A percentile compares a stretch with the other conserved stretches of the same genome.
phyloP scores from a whole-genome alignment of 2,888 invertebrate species.

The Melitaea athalia region DNA sequence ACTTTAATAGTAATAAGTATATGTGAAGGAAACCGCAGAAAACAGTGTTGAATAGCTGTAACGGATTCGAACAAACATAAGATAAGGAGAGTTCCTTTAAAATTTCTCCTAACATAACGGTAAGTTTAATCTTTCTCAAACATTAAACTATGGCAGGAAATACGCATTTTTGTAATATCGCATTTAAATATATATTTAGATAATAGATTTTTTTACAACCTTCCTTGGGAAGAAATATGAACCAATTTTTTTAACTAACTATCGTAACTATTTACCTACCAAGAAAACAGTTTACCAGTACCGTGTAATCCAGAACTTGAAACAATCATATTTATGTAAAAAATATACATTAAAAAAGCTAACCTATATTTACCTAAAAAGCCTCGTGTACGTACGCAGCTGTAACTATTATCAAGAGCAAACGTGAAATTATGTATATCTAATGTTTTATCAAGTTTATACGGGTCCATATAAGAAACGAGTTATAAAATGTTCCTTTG shows the following conservation, averaged over 20 bases:
- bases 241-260: background rate
- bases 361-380: background rate
- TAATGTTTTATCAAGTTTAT: background rate
- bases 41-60: conserved; percentile 9
- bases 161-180: conserved; percentile 42
- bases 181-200: conserved; percentile 43
- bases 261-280: no score
- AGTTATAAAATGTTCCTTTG: background rate
- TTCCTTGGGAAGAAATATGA: conserved; percentile 8
- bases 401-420: background rate
- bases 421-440: background rate
- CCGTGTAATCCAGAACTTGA: no score
- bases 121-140: conserved; percentile 5
- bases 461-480: background rate
- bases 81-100: conserved; percentile 5
- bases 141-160: conserved; percentile 42
- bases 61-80: conserved; percentile 7
- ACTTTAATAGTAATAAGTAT: background rate
- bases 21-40: background rate
- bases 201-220: conserved; percentile 24
- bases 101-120: conserved; percentile 11
- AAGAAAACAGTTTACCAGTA: no score
- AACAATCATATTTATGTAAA: no score
- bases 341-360: no score
- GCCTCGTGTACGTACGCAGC: background rate